Conservation (phyloP, 2,888 invertebrate species). For the Drosophila borborema region DNA sequence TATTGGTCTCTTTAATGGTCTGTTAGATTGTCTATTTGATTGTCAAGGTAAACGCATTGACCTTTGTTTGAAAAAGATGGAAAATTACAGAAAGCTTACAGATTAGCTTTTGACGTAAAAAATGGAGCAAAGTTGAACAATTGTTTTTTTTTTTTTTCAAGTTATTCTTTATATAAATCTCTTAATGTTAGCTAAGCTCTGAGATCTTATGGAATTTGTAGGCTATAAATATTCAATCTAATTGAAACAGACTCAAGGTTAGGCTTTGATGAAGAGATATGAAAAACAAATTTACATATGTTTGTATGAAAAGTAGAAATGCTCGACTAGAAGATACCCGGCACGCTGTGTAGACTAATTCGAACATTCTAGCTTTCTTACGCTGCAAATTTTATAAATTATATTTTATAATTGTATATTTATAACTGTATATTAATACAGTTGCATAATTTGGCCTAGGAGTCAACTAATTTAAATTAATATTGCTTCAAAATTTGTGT, state of each 20-base stretch:
- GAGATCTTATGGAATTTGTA: not conserved
- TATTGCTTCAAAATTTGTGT: not conserved
- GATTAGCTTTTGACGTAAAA: not conserved
- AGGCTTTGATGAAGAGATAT: not conserved
- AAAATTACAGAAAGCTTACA: slow-evolving; percentile 38
- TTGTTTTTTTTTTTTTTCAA: too few relatives aligned
- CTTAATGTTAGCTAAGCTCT: not conserved
- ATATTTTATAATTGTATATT: too few relatives aligned
- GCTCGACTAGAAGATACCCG: not conserved
- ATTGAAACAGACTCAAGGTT: slow-evolving; percentile 1
- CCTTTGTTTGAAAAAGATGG: slow-evolving; percentile 63
- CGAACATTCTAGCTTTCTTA: too few relatives aligned
- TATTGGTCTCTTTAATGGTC: slow-evolving; percentile 32
- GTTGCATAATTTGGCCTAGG: too few relatives aligned
- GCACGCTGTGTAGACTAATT: not conserved
- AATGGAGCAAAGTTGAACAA: not conserved
- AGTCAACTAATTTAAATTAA: not conserved
- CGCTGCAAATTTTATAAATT: too few relatives aligned
- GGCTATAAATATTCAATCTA: not conserved
- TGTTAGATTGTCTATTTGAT: slow-evolving; percentile 56
- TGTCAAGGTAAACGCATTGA: slow-evolving; percentile 71
- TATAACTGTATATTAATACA: too few relatives aligned
- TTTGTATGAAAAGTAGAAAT: not conserved
- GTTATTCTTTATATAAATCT: not conserved
- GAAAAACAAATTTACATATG: not conserved